These are phyloP conservation scores for Gyrodactylus bullatarudis DNA, from an alignment of 1,140 invertebrate genomes.

Conservation along the genomic window DNA sequence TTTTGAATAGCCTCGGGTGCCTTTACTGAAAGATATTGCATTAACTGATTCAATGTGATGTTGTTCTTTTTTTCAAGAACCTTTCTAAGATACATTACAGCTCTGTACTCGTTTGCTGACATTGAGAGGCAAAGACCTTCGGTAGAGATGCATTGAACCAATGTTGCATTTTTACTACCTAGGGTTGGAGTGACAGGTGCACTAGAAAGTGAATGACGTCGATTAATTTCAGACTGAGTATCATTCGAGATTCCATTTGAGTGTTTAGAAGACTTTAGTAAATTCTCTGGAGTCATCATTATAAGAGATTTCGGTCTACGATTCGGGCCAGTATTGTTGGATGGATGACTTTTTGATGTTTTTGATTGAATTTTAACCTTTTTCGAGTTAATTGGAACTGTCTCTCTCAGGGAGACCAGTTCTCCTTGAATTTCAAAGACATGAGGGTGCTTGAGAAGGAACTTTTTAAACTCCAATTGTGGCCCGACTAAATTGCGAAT, in stretches of 20 bases:
- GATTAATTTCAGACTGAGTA: background rate
- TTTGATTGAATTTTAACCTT: conserved; percentile 4
- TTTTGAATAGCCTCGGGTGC: conserved; percentile 17
- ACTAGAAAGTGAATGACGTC: background rate
- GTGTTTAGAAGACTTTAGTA: background rate
- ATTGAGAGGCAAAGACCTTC: conserved; percentile 14
- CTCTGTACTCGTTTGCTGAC: conserved; percentile 21
- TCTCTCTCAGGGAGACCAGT: conserved; percentile 17
- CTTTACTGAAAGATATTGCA: conserved; percentile 6
- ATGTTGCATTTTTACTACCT: background rate
- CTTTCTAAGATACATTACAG: conserved; percentile 19
- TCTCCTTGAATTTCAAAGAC: conserved; percentile 20
- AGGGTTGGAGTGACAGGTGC: background rate
- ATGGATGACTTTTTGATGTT: conserved; percentile 8
- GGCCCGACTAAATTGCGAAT: conserved; percentile 21
- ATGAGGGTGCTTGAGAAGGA: conserved; percentile 17
- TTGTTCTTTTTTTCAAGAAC: conserved; percentile 18
- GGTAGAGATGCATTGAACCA: background rate
- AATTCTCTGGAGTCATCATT: conserved; percentile 6
- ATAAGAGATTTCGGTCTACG: conserved; percentile 6
- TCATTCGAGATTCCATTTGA: background rate
- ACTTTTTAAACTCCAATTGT: conserved; percentile 19
- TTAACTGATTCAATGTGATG: background rate
- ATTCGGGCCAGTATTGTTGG: conserved; percentile 7
- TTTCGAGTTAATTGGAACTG: conserved; percentile 8